Evolutionary conservation across 2,113 vertebrate genomes (phyloP), one percentile per base, ranked within the genome.

Genomic region (Copsychus sechellarum): DNA sequence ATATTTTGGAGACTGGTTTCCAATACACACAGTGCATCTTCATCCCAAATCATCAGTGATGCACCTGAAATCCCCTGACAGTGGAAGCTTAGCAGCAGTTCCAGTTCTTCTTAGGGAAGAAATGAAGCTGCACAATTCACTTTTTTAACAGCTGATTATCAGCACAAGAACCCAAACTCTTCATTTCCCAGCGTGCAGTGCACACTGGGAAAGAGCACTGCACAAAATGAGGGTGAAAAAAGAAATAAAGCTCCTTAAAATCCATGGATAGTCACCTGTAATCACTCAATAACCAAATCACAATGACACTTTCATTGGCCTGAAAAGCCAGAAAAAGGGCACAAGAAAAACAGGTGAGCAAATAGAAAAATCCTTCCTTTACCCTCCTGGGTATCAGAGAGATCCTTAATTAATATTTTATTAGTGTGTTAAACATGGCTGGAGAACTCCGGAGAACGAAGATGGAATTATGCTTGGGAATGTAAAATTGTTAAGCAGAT

Each of bases 391-490:
- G 70, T 64, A 65, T 73, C 48, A 82, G 40, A 90, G 58, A 87
- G 74, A 81, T 21, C 60, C 57, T 43, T 7, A 67, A 22, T 57
- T 8, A 58, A 17, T 40, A 78, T 62, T 77, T 79, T 14, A 81
- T 98, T 98, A 98, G 97, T 97, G 77, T 81, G 96, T 98, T 98
- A 98, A 97, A 79, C 33, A 86, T 88, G 77, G 74, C 92, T 93
- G 83, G 94, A 95, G 95, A 95, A 60, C 77, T 95, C 92, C 21
- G 78, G 92, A 97, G 82, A 90, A 96, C 56, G 53, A 71, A 97
- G 97, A 97, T 74, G 95, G 86, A 95, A 92, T 88, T 91, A 91
- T 71, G 94, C 90, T 82, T 31, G 86, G 93, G 86, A 81, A 69
- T 23, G 94, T 80, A n/a, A 36, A 71, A 73, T 50, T 88, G 91